These are phyloP conservation scores for Drosophila picticornis DNA, from an alignment of 2,888 invertebrate species.

Conservation along the genomic window DNA sequence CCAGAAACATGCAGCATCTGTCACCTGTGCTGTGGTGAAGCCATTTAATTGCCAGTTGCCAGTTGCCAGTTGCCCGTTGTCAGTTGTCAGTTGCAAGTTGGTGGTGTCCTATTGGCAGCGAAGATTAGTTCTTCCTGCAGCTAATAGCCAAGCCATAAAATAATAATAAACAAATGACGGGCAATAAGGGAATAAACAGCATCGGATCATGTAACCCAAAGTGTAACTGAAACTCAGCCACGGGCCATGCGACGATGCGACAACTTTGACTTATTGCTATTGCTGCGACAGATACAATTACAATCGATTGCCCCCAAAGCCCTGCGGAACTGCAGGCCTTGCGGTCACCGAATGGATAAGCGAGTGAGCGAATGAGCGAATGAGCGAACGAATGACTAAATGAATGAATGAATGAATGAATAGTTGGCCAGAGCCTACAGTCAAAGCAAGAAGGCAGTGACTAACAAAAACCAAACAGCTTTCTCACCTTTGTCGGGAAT, in stretches of 20 bases:
- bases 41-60: conserved; percentile 49
- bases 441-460: background rate
- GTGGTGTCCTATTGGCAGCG: conserved; percentile 6
- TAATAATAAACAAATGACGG: conserved; percentile 44
- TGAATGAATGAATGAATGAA: conserved; percentile 14
- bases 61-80: conserved; percentile 1
- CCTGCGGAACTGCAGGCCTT: conserved; percentile 37
- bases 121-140: conserved; percentile 58
- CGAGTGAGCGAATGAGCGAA: conserved; percentile 20
- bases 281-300: conserved; percentile 77
- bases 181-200: conserved; percentile 12
- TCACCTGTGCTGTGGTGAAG: conserved; percentile 60
- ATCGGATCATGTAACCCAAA: conserved; percentile 62
- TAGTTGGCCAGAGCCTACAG: conserved; percentile 2
- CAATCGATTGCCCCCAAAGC: conserved; percentile 57
- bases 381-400: conserved; percentile 16
- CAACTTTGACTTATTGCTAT: conserved; percentile 71
- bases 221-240: conserved; percentile 67
- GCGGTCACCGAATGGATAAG: conserved; percentile 68
- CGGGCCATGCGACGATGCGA: conserved; percentile 44
- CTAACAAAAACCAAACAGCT: conserved; percentile 21
- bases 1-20: conserved; percentile 11
- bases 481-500: conserved; percentile 75
- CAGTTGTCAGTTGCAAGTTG: background rate
- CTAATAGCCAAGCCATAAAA: conserved; percentile 75